phyloP scores from a whole-genome alignment of 92 coral and sea anemone genomes.

The Anthopleura xanthogrammica region DNA sequence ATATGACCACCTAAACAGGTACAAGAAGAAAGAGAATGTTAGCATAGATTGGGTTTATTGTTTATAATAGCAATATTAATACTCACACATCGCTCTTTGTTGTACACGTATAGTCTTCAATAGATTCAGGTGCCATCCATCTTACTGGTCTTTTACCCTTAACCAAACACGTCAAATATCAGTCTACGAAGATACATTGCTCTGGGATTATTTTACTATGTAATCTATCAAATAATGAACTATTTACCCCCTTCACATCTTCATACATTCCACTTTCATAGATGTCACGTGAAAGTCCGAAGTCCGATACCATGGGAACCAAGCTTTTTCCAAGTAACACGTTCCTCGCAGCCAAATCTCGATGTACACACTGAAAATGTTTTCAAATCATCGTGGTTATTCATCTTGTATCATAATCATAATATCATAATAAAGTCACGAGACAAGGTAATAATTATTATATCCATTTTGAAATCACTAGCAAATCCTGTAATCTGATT shows the following conservation, averaged over 20 bases:
- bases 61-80: not conserved
- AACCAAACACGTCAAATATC: not conserved
- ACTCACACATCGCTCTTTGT: conserved; percentile 86
- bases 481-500: too few relatives aligned
- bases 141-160: conserved; percentile 84
- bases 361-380: conserved; percentile 65
- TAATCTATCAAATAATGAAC: not conserved
- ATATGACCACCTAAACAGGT: conserved; percentile 41
- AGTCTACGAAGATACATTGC: too few relatives aligned
- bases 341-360: conserved; percentile 84
- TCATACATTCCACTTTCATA: conserved; percentile 76
- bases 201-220: too few relatives aligned
- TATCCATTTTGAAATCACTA: too few relatives aligned
- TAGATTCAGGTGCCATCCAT: conserved; percentile 92
- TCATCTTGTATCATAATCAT: too few relatives aligned
- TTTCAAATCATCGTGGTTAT: not conserved
- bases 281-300: conserved; percentile 87
- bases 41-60: too few relatives aligned
- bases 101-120: conserved; percentile 63
- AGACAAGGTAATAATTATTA: too few relatives aligned
- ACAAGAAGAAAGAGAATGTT: not conserved
- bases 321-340: conserved; percentile 62
- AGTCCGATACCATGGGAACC: conserved; percentile 85
- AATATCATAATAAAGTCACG: too few relatives aligned
- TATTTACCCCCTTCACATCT: conserved; percentile 70